These are phyloP conservation scores for Alosa alosa DNA, from an alignment of 2,113 vertebrate genomes.

Conservation along the genomic window DNA sequence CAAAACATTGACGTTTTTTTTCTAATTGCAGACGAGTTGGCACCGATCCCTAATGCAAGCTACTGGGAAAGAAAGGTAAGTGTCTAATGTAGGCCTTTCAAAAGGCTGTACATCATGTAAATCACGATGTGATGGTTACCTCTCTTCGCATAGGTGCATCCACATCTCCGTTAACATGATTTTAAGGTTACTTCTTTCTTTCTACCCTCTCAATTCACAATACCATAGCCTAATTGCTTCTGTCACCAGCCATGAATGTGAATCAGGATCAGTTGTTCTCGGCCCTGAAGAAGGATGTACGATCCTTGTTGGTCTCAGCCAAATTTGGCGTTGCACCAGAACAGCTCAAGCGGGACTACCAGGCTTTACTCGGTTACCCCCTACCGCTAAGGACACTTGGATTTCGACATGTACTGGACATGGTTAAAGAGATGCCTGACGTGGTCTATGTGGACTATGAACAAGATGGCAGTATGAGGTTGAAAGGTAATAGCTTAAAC, in stretches of 20 bases:
- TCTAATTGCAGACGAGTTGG: background rate
- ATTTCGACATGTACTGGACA: slow-evolving; percentile 78
- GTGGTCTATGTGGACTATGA: slow-evolving; percentile 69
- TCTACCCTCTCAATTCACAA: too few relatives aligned
- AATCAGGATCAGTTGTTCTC: slow-evolving; percentile 69
- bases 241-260: slow-evolving; percentile 48
- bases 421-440: slow-evolving; percentile 83
- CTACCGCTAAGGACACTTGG: slow-evolving; percentile 79
- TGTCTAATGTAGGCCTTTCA: background rate
- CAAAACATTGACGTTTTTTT: too few relatives aligned
- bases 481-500: slow-evolving; percentile 73
- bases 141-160: too few relatives aligned
- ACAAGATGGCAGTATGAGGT: slow-evolving; percentile 58
- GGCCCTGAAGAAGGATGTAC: slow-evolving; percentile 81
- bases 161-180: too few relatives aligned
- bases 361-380: slow-evolving; percentile 73
- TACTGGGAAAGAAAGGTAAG: background rate
- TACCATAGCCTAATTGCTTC: background rate
- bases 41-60: background rate
- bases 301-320: slow-evolving; percentile 79
- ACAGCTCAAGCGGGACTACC: slow-evolving; percentile 79
- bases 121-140: too few relatives aligned
- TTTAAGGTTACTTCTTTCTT: too few relatives aligned
- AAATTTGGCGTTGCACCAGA: slow-evolving; percentile 76
- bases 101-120: too few relatives aligned